Base-by-base conservation (phyloP, 2,797 vertebrate genomes). In the Cyprinodon diabolis region DNA sequence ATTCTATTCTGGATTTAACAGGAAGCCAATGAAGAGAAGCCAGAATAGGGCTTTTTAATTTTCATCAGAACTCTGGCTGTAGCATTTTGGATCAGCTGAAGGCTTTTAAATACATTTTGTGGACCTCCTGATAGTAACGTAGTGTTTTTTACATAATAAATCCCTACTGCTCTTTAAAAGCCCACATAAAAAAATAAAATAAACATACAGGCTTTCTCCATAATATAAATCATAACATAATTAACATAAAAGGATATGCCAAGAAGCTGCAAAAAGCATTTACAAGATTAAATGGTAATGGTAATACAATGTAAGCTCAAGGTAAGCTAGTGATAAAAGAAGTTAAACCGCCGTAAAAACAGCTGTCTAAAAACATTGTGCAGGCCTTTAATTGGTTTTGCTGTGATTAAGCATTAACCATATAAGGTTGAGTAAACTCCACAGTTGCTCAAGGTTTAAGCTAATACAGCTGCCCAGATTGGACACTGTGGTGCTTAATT, bases 401-500 rank as follows among this genome's bases (percentile, higher is more conserved):
- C 78, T 69, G 15, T 65, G 49, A 68, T 80, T 47, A 55, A 19
- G 7, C 30, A 69, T 68, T 43, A 73, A 77, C 56, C 30, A 72
- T 68, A 25, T 62, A 67, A 6, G 54, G 17, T 73, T 83, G 79
- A 51, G 84, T 86, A 82, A 80, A 79, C 60, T 78, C 37, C 72
- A 72, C 65, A 71, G 70, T 43, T 75, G 72, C 83, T 57, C 56
- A 73, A 78, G 84, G 51, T 77, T 79, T 73, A 75, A 69, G 52
- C 30, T 73, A 76, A 84, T 68, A 74, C 47, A 71, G 62, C 52
- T 6, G 7, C 81, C 74, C 72, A 68, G 47, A 72, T 54, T 35
- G 47, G 45, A 48, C 30, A 45, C 74, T 75, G 75, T 67, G 73
- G 77, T 76, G 79, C 79, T 80, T 52, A 86, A 84, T 89, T 72